These are phyloP conservation scores for Lanistes nyassanus DNA, from an alignment of 1,140 invertebrate species.

Conservation along the genomic window DNA sequence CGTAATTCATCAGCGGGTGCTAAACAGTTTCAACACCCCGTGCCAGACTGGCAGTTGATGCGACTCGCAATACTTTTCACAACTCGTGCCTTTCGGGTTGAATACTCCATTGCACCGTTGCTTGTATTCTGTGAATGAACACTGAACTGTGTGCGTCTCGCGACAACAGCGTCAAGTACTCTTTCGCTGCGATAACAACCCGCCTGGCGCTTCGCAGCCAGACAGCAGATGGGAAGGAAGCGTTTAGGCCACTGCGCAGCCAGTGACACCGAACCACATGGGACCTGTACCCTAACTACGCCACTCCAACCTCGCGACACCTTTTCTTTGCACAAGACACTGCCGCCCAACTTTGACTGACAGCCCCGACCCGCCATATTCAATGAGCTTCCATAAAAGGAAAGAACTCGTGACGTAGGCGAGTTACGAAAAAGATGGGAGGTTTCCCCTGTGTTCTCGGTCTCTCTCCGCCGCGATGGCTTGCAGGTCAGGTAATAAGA, in stretches of 20 bases:
- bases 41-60: no score
- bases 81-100: no score
- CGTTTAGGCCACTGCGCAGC: background rate
- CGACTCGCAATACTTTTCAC: no score
- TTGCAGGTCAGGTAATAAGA: constrained; percentile 7
- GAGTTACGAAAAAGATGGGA: constrained; percentile 1
- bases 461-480: background rate
- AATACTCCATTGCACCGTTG: no score
- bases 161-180: no score
- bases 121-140: no score
- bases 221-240: no score
- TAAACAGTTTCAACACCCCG: no score
- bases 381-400: constrained; percentile 28
- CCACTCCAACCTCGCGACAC: constrained; percentile 15
- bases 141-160: no score
- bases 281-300: constrained; percentile 15
- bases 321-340: constrained; percentile 25
- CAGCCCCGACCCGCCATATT: constrained; percentile 13
- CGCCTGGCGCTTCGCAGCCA: no score
- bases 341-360: constrained; percentile 22
- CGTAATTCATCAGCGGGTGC: no score
- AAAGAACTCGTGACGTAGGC: constrained; percentile 16
- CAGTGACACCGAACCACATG: constrained; percentile 15
- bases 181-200: no score
- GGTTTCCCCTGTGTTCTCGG: background rate